Conservation (phyloP, 2,113 vertebrate species). For the Myodes glareolus region DNA sequence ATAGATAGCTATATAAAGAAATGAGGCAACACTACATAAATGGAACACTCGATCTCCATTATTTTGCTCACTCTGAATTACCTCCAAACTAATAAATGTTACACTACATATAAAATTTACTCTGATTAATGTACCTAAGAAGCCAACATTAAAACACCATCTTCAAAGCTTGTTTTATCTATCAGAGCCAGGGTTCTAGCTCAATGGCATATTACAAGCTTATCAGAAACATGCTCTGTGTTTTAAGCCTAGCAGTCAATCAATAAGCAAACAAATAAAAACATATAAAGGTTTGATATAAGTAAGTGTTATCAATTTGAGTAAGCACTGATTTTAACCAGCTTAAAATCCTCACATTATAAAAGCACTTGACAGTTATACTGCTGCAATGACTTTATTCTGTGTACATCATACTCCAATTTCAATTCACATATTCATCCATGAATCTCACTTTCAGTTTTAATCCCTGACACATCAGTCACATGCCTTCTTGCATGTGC, state of each 20-base stretch:
- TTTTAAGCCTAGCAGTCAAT: neutral
- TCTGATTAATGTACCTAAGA: conserved; percentile 3
- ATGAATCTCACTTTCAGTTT: neutral
- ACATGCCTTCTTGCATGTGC: neutral
- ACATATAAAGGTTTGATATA: neutral
- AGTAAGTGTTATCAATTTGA: neutral
- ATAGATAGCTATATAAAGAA: conserved; percentile 53
- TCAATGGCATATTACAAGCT: neutral
- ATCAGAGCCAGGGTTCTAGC: neutral
- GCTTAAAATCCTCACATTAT: neutral
- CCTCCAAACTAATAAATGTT: neutral
- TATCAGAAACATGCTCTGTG: too few relatives aligned
- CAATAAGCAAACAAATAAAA: neutral
- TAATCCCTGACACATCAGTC: neutral
- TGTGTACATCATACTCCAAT: neutral
- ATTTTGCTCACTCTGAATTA: conserved; percentile 53
- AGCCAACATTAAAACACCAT: conserved; percentile 3
- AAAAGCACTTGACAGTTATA: neutral
- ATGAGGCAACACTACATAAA: conserved; percentile 53
- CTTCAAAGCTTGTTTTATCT: neutral
- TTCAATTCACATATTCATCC: neutral
- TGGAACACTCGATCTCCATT: neutral
- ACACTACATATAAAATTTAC: conserved; percentile 23
- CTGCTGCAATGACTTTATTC: neutral
- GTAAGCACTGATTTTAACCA: neutral